Evolutionary conservation across 2,888 invertebrate genomes (phyloP).

Genomic region (Osmoderma eremita): DNA sequence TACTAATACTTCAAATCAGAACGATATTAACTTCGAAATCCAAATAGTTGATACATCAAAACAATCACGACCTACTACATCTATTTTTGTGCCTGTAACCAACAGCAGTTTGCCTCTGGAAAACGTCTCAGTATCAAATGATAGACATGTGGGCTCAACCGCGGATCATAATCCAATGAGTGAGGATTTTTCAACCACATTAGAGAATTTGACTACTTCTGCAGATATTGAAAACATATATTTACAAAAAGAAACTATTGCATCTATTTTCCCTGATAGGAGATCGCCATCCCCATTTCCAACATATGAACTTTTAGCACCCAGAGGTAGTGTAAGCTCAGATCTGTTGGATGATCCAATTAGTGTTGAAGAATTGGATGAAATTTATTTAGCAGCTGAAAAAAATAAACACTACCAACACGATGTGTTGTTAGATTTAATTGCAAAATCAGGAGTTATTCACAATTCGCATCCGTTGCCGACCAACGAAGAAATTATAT

Average conservation of each 20-base stretch:
- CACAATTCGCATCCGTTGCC: neutral
- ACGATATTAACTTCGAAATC: no score
- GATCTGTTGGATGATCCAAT: slow-evolving; percentile 61
- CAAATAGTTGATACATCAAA: no score
- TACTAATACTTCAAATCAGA: no score
- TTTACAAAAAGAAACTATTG: slow-evolving; percentile 24
- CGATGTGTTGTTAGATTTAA: neutral
- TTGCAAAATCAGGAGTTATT: slow-evolving; percentile 32
- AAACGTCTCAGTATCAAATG: no score
- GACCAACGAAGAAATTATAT: neutral
- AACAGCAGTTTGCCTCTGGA: no score
- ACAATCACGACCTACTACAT: no score
- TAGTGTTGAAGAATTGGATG: slow-evolving; percentile 64
- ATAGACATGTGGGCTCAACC: neutral
- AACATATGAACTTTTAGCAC: slow-evolving; percentile 52
- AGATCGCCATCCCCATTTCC: slow-evolving; percentile 58
- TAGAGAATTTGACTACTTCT: slow-evolving; percentile 43
- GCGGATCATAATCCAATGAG: neutral
- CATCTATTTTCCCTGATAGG: slow-evolving; percentile 42
- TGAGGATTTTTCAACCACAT: neutral
- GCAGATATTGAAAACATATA: slow-evolving; percentile 52
- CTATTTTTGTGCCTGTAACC: no score
- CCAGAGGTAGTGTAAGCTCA: slow-evolving; percentile 59
- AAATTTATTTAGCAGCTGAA: slow-evolving; percentile 47
- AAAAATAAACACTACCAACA: neutral